Evolutionary conservation across 1,140 invertebrate species (phyloP), one percentile per base, ranked within the genome.

Genomic region (Elymnias hypermnestra): DNA sequence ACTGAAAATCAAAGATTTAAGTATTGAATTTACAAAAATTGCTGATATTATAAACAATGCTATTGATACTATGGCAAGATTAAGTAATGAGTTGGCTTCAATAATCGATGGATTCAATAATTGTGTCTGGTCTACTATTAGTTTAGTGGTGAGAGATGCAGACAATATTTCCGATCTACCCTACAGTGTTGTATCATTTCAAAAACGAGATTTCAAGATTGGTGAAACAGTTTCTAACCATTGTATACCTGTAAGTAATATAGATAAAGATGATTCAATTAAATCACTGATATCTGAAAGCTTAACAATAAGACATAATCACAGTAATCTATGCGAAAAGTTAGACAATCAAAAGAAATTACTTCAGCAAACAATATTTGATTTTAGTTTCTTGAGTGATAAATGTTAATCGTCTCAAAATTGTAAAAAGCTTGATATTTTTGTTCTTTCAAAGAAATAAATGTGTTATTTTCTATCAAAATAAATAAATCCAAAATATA

Each of bases 1-100:
- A 22, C 61, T 83, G 39, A 86, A 83, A 57, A 63, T 87, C 2
- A 70, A 79, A 44, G 81, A 87, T 57, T 58, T 87, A 5, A 71
- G 73, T 37, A 63, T 58, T 21, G 86, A 87, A 43, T 73, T 83
- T 35, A 43, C 62, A 3, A 86, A 82, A 57, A 86, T 87, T 33
- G 39, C 51, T 22, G 70, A 72, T 17, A 74, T 83, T 12, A 75
- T 87, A 5, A 40, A 28, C 3, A 77, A 66, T 46, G 83, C 77
- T 9, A 64, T 61, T 42, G 65, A 76, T 15, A 82, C 74, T 52
- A 72, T 67, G n/a, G 66, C 74, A 7, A 81, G 71, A 48, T 41
- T 86, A 18, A 57, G 44, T 12, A 55, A 42, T 19, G 59, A 70
- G 37, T 45, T 84, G 31, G 35, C 55, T 28, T 37, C 17, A 14